A percentile compares a stretch with the other conserved stretches of the same genome.
phyloP scores from a whole-genome alignment of 1,140 invertebrate genomes.

The Drosophila ananassae region DNA sequence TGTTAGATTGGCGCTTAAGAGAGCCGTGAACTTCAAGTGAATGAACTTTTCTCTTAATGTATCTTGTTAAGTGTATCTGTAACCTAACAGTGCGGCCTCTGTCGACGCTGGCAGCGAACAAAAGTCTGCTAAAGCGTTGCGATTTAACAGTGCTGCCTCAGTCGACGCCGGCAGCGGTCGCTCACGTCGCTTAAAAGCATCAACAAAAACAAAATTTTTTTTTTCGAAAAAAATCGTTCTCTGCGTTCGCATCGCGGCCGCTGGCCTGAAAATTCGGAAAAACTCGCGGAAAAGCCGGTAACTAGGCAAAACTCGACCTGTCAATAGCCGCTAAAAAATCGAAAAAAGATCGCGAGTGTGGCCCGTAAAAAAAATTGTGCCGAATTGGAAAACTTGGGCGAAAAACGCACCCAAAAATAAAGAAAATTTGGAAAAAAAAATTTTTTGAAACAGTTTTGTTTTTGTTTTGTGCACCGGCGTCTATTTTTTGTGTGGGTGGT shows the following conservation, averaged over 20 bases:
- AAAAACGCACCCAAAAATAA: not conserved
- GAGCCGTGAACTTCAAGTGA: constrained; percentile 40
- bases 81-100: not conserved
- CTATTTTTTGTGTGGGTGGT: not conserved
- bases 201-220: constrained; percentile 1
- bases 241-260: constrained; percentile 3
- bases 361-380: not conserved
- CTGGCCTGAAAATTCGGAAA: constrained; percentile 5
- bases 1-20: not conserved
- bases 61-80: not conserved
- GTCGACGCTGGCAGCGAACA: not conserved
- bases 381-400: not conserved
- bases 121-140: not conserved
- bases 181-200: constrained; percentile 6
- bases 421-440: not conserved
- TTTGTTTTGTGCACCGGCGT: constrained; percentile 2
- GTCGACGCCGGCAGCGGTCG: not conserved
- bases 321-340: not conserved
- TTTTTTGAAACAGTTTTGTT: not conserved
- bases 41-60: constrained; percentile 70
- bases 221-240: constrained; percentile 6
- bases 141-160: not conserved
- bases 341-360: not conserved
- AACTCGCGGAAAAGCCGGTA: constrained; percentile 6
- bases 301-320: not conserved